These are phyloP conservation scores for Cheilosia grossa DNA, from an alignment of 2,888 invertebrate species.

Conservation along the genomic window DNA sequence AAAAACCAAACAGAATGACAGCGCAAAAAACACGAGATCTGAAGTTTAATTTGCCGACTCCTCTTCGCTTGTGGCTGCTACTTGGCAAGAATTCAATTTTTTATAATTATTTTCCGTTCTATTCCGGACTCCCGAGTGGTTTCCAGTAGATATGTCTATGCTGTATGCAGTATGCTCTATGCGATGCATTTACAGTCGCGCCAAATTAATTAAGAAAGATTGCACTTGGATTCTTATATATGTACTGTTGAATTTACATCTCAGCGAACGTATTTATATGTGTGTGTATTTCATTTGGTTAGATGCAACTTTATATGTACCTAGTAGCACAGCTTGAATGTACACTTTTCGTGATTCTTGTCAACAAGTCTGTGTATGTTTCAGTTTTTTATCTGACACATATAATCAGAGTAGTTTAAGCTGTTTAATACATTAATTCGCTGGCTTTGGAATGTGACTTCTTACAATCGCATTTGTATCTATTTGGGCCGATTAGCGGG, in stretches of 20 bases:
- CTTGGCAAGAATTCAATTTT: slow-evolving; percentile 71
- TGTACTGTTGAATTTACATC: slow-evolving; percentile 28
- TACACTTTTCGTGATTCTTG: slow-evolving; percentile 2
- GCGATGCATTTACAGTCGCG: slow-evolving; percentile 44
- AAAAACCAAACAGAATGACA: slow-evolving; percentile 31
- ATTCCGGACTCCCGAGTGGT: slow-evolving; percentile 10
- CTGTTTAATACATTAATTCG: no score
- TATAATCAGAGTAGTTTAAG: no score
- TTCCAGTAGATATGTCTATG: background rate
- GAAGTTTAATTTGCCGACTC: slow-evolving; percentile 69
- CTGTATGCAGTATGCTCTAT: slow-evolving; percentile 19
- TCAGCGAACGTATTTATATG: background rate
- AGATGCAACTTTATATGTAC: background rate
- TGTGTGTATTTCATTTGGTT: background rate
- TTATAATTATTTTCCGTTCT: slow-evolving; percentile 59
- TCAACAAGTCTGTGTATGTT: no score
- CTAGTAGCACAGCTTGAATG: background rate
- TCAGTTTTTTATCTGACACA: no score
- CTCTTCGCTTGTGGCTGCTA: slow-evolving; percentile 55
- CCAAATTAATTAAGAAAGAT: slow-evolving; percentile 66
- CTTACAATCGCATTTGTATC: no score
- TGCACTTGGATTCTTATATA: slow-evolving; percentile 42
- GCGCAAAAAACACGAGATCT: slow-evolving; percentile 40
- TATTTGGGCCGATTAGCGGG: no score
- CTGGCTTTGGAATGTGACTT: no score